A percentile compares a stretch with the other conserved stretches of the same genome.
Conservation (phyloP, 2,797 vertebrate species). For the Hephaestus fuliginosus region DNA sequence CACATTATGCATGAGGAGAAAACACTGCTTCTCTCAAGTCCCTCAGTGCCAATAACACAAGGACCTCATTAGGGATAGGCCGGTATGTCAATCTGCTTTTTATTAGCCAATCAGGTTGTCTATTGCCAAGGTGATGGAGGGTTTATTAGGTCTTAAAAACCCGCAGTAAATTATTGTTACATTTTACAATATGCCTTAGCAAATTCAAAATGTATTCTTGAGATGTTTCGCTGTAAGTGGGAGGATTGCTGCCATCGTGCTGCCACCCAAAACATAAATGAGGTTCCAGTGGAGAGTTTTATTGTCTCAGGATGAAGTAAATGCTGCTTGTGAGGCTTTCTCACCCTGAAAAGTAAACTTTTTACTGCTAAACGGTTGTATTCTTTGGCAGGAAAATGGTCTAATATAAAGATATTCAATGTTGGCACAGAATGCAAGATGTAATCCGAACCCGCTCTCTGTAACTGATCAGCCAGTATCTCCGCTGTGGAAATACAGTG, state of each 20-base stretch:
- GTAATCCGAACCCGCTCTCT: constrained; percentile 16
- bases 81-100: constrained; percentile 32
- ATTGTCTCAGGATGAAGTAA: constrained; percentile 7
- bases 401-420: constrained; percentile 1
- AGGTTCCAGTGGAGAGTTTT: constrained; percentile 19
- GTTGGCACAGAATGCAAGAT: constrained; percentile 12
- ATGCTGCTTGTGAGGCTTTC: constrained; percentile 1
- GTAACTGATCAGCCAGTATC: constrained; percentile 9
- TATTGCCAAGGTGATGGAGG: neutral
- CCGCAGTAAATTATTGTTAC: neutral
- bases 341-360: constrained; percentile 3
- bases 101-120: constrained; percentile 24
- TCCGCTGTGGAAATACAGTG: neutral
- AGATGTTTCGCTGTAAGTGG: neutral
- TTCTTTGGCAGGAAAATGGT: constrained; percentile 9
- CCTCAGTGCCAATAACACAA: constrained; percentile 48
- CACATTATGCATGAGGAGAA: constrained; percentile 55
- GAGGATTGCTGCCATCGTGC: constrained; percentile 2
- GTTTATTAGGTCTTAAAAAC: constrained; percentile 16
- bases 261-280: constrained; percentile 30
- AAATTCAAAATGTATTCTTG: constrained; percentile 18
- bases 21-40: constrained; percentile 42
- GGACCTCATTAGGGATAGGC: constrained; percentile 35
- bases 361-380: neutral
- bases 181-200: constrained; percentile 3